Evolutionary conservation across 2,113 vertebrate species (phyloP).

Genomic region (Eretmochelys imbricata): DNA sequence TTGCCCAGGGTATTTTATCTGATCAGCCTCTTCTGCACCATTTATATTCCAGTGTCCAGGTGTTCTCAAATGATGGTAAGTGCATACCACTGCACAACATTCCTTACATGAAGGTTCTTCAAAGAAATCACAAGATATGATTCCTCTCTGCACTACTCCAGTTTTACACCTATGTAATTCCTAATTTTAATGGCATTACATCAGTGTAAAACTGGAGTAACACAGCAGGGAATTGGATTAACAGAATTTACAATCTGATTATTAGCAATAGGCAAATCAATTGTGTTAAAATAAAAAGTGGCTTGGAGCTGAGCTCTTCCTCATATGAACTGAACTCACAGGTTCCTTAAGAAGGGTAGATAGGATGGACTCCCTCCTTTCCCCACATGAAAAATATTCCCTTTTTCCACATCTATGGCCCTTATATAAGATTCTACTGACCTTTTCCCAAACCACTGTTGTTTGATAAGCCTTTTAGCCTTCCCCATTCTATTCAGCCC

Average conservation of each 20-base stretch:
- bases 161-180: not conserved
- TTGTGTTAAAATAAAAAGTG: not conserved
- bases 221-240: not conserved
- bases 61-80: not conserved
- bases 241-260: not conserved
- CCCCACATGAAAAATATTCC: not conserved
- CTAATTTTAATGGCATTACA: not conserved
- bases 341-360: not conserved
- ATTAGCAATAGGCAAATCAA: not conserved
- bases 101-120: not conserved
- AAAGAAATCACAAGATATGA: not conserved
- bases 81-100: not conserved
- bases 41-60: not conserved
- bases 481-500: not conserved
- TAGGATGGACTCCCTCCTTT: not conserved
- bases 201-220: not conserved
- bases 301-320: not conserved
- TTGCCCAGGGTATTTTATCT: not conserved
- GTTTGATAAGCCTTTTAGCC: not conserved
- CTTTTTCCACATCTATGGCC: not conserved
- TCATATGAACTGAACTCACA: not conserved
- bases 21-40: accelerated
- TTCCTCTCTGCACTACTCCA: not conserved
- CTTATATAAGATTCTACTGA: accelerated
- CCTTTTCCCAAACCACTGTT: not conserved